Evolutionary conservation across 2,888 invertebrate genomes (phyloP), one percentile per base, ranked within the genome.

Genomic region (Blastobasis lacticolella): DNA sequence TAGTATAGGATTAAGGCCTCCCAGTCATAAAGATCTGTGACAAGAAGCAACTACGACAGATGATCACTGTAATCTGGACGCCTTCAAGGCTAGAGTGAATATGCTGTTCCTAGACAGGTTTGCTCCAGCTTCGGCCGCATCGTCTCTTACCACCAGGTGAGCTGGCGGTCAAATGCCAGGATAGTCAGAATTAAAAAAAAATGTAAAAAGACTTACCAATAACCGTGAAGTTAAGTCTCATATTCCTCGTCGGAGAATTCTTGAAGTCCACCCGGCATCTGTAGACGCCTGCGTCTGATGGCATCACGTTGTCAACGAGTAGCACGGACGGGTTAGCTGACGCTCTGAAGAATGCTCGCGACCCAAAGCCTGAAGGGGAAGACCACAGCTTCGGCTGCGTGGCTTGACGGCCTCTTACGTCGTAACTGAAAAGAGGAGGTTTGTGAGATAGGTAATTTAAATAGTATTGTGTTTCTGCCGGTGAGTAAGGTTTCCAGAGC

Each of bases 221-320:
- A 64, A 97, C 94, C 63, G 95, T 95, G 68, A 97, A 92, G 82
- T 95, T 95, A 81, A 96, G 94, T 85, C 94, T 92, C 67, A 94
- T 91, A 78, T 96, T 95, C 64, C 95, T 91, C 3, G 96, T 97
- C 0, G 96, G 96, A 8, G 95, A 94, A 76, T 94, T 94, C 75
- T 94, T 94, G 88, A 96, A 97, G 88, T 97, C 97, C 5, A 96
- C 95, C 54, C 97, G 90, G 82, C 97, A 97, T 56, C 95, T 90
- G 84, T 96, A 96, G 57, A 95, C 90, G 9, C 95, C 96, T 1
- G 92, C 94, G 72, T 97, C 96, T 45, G 89, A 88, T 56, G 93
- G 92, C 51, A 91, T 89, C 49, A 95, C 94, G 65, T 90, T 91
- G 74, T 94, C 93, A 54, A 96, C 89, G 61, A 92, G 92, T 59